Evolutionary conservation across 2,888 invertebrate species (phyloP), one percentile per base, ranked within the genome.

Genomic region (Phalera bucephala): DNA sequence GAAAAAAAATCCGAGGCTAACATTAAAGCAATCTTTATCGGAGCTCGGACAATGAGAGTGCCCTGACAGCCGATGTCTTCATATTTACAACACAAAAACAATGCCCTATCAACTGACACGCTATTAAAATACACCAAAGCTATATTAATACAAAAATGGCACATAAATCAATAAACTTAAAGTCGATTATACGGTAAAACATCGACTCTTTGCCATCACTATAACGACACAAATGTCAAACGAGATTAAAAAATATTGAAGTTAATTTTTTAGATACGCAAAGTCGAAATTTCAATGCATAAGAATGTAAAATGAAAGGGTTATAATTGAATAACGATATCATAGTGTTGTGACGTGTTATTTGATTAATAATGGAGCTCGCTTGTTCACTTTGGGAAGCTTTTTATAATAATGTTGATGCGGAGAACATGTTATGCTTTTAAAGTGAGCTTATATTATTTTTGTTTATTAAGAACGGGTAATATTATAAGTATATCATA

Each of bases 361-460:
- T 73, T 80, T 87, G 89, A 89, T 88, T 87, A 88, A 87, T 89
- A 87, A 88, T 84, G 88, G 85, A 77, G 71, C 66, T 65, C 66
- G 73, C 78, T 70, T 85, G 88, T 85, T 72, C 78, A 71, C 60
- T 75, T 63, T 50, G 53, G 55, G 43, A 55, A 51, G 62, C 68
- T 73, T 79, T 71, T 60, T 62, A 58, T 64, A 63, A 71, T 64
- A 68, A 72, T 82, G 75, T 79, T 75, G 80, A 73, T 71, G 71
- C 70, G 64, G 64, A 64, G 64, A 75, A 74, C 79, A 68, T 80
- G 82, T 79, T 75, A 63, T 73, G 74, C 69, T 77, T 79, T 75
- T 72, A 77, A 74, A 61, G 51, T 58, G 58, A 61, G 40, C 48
- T 64, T 60, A 55, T 45, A 33, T 44, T 26, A 40, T 45, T 44